Base-by-base conservation (phyloP, 2,797 vertebrate genomes). In the Scolopax bukidnonensis region DNA sequence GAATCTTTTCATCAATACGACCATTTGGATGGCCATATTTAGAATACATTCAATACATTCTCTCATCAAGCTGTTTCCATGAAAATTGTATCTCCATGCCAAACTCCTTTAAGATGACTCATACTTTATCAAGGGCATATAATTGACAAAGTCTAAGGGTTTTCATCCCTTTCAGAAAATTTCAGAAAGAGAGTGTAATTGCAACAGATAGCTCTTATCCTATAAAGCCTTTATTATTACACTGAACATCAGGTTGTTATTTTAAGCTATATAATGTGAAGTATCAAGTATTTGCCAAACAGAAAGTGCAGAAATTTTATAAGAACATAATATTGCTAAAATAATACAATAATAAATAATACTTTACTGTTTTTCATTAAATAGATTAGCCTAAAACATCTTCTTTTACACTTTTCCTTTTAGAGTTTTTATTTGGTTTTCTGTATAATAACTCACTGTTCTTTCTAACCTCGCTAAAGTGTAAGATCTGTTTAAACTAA, bases 401-500 rank as follows among this genome's bases (percentile, higher is more conserved):
- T 94, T 96, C 23, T 69, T 89, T 83, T 94, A 53, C 51, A 53
- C 51, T 74, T 64, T 94, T 91, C 30, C 51, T 74, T 64, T 94
- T 91, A 57, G 9, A 43, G 48, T 48, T 88, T 93, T 92, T 65
- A 54, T 94, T 86, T 77, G 84, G 53, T 70, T 68, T 91, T 69
- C 87, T 84, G 38, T 64, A 36, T 77, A 90, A 59, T 71, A 93
- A 73, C 51, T 82, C 73, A 48, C 70, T 87, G 75, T 79, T 94
- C 51, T 87, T 90, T 77, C 75, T 33, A 80, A 81, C 67, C 40
- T 54, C 1, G 0, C 13, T 23, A 7, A 64, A 48, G 41, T 90
- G 76, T 89, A 93, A 87, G 91, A 93, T 94, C 94, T 83, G 4
- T 82, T 97, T 92, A 95, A 87, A 94, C 51, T 93, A 89, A 93